Base-by-base conservation (phyloP, 2,888 invertebrate species). In the Willowsia nigromaculata region DNA sequence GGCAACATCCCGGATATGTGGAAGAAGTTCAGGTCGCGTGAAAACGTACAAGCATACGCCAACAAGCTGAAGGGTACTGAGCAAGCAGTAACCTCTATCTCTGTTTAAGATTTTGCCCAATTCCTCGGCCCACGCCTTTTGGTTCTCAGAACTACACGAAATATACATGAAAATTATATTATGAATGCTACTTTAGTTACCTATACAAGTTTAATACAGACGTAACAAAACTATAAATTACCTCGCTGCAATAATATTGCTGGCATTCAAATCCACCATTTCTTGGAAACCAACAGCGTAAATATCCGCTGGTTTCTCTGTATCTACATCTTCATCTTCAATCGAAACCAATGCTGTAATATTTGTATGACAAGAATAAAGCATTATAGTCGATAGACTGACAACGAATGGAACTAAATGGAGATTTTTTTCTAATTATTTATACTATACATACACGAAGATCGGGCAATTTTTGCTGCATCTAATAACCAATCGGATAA, bases 261-360 rank as follows among this genome's bases (percentile, higher is more conserved):
- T 97, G 3, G 99, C 99, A 95, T 98, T 99, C 92, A 99, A 95
- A 94, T 99, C 99, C 11, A 99, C 99, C 92, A 99, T 99, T 95
- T 99, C 99, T 94, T 99, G 98, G 94, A 99, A 99, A 22, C 99
- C 99, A 93, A 99, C 97, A 0, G 99, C 99, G 95, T 97, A 99
- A 90, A 99, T 97, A 94, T 99, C 99, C 81, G 97, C 96, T 22
- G 97, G 92, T 59, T 85, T 93, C 22, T 92, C 93, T 11, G 89
- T 85, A 74, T 93, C 93, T 4, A 92, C 91, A 15, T 93, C 92
- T 81, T 93, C 93, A 81, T 93, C 93, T 30, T 93, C 92, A 62
- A 93, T 90, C 6, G 93, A 93, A 7, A 94, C 94, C 30, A 95
- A 92, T 50, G 94, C 94, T 94, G 91, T 18, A 93, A 93, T n/a